These are phyloP conservation scores for Schizopygopsis pylzovi DNA, from an alignment of 2,797 vertebrate genomes.

Conservation along the genomic window DNA sequence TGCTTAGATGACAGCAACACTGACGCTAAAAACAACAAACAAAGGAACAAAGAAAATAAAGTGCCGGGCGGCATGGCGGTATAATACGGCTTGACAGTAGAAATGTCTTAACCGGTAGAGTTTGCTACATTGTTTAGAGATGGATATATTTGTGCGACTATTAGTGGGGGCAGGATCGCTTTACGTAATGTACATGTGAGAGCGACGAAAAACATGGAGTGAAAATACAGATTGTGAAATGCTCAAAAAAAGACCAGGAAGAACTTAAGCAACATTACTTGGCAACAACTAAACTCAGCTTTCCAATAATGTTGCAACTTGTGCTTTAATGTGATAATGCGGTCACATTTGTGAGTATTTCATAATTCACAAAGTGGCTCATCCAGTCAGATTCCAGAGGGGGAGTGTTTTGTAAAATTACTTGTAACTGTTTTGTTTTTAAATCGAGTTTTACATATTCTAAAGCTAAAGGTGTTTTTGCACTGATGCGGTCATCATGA, in stretches of 20 bases:
- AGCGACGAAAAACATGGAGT: neutral
- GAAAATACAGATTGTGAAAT: neutral
- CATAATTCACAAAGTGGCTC: neutral
- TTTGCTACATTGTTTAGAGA: neutral
- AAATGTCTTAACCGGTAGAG: neutral
- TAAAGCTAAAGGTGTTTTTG: neutral
- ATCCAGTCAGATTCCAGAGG: neutral
- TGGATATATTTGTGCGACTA: neutral
- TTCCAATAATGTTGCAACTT: neutral
- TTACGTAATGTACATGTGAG: neutral
- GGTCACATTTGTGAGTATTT: neutral
- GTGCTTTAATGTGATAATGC: neutral
- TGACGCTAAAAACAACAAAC: constrained; percentile 18
- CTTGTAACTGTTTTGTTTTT: neutral
- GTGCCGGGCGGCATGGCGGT: neutral
- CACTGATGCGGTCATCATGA: neutral
- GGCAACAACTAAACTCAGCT: too few relatives aligned
- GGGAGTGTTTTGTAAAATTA: neutral
- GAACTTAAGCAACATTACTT: neutral
- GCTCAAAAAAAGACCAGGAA: neutral
- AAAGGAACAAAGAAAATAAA: constrained; percentile 1
- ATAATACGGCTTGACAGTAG: neutral
- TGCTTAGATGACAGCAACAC: constrained; percentile 21
- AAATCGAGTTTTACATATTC: neutral
- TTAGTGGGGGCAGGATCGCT: neutral